Evolutionary conservation across 1,140 invertebrate species (phyloP), one percentile per base, ranked within the genome.

Genomic region (Thrips palmi): DNA sequence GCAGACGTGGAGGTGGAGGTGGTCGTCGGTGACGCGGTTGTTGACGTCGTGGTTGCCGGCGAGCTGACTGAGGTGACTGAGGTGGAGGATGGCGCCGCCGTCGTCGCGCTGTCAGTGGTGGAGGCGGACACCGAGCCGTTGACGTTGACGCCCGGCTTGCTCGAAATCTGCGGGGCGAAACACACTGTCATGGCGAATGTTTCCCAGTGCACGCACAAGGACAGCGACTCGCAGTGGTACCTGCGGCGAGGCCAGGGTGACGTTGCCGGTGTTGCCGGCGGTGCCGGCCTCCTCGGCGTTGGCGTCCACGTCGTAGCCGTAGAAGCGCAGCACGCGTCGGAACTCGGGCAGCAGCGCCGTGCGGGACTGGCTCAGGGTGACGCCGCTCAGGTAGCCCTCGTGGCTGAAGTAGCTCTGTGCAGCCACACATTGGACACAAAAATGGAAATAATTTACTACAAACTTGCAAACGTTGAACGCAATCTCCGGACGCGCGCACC

Each of bases 361-460:
- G 50, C 79, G 77, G 46, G 77, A 73, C 31, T 72, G 71, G 51
- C 74, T 85, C 15, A 85, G 56, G 2, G 75, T 77, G 33, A 85
- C 52, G 1, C 79, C 79, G 5, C 76, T 75, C 1, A 83, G 57
- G 39, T 82, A 82, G 18, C 79, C 78, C 48, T 83, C 74, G 43
- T 73, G 67, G 1, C 76, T 73, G 37, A 85, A 76, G 51, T 85
- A 84, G 20, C 72, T 81, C 79, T 84, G 59, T 40, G 27, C 40
- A n/a, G 10, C 21, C 12, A 15, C n/a, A 30, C 19, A 28, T 19
- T 19, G n/a, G 28, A 40, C 17, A 11, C 20, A 21, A 11, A 40
- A 41, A 42, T n/a, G n/a, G n/a, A n/a, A n/a, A n/a, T n/a, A n/a
- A n/a, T n/a, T n/a, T n/a, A n/a, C n/a, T n/a, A n/a, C n/a, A n/a